A percentile compares a stretch with the other conserved stretches of the same genome.
Evolutionary conservation across 2,888 invertebrate genomes (phyloP).

Genomic region (Drosophila emarginata): DNA sequence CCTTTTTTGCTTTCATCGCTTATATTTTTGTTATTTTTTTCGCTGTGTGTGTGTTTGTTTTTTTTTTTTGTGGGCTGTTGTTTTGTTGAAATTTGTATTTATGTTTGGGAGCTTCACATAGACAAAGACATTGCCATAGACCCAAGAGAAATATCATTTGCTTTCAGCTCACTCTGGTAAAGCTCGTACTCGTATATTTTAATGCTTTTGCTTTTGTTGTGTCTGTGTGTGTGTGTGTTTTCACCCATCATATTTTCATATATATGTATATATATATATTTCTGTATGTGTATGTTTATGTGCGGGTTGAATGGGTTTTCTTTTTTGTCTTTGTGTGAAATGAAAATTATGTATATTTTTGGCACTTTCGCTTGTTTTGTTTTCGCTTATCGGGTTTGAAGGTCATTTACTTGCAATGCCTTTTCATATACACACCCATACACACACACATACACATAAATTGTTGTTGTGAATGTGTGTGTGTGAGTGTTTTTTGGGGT

Average conservation of each 20-base stretch:
- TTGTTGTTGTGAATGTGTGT: conserved; percentile 33
- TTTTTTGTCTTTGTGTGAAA: conserved; percentile 40
- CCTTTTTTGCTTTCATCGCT: conserved; percentile 65
- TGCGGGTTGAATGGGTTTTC: conserved; percentile 12
- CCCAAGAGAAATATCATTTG: conserved; percentile 65
- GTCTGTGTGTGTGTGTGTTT: conserved; percentile 36
- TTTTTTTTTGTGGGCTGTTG: conserved; percentile 44
- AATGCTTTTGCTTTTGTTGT: conserved; percentile 65
- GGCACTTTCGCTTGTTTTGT: conserved; percentile 77
- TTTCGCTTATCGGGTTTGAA: conserved; percentile 78
- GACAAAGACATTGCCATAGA: conserved; percentile 39
- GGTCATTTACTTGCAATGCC: conserved; percentile 73
- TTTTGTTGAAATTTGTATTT: conserved; percentile 75
- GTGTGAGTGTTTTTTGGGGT: conserved; percentile 43
- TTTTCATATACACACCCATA: conserved; percentile 7
- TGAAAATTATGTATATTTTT: conserved; percentile 76
- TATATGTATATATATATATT: conserved; percentile 26
- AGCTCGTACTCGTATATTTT: conserved; percentile 64
- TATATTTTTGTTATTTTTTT: conserved; percentile 36
- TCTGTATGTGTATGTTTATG: conserved; percentile 20
- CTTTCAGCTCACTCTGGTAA: conserved; percentile 39
- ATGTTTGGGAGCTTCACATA: conserved; percentile 57
- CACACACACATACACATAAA: conserved; percentile 41
- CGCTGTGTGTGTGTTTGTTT: conserved; percentile 14
- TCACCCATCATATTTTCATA: conserved; percentile 66